Base-by-base conservation (phyloP, 2,888 invertebrate species). In the Drosophila pseudotalamancana region DNA sequence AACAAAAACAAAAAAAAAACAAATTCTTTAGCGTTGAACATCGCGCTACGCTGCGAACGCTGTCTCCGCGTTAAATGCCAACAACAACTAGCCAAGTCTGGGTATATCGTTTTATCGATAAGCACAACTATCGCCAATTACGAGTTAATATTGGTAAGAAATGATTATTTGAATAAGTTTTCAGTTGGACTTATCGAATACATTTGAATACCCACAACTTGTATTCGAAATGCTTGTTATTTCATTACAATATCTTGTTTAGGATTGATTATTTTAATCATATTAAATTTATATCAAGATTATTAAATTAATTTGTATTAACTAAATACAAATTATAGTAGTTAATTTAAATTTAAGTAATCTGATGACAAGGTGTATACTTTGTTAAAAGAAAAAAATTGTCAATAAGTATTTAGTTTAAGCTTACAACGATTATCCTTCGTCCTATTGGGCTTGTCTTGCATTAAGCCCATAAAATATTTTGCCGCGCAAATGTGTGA, bases 1-100 rank as follows among this genome's bases (percentile, higher is more conserved):
- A 64, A 72, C 45, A 51, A 69, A 65, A 64, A 46, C 54, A 46
- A 62, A 67, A 64, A 71, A 60, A 64, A 61, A 64, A 46, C 53
- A 60, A 45, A 53, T 51, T 39, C 43, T 29, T 51, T 39, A 12
- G 72, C 77, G 74, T 62, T 59, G 23, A 72, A 72, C 72, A 72
- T 72, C 62, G 51, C 72, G 67, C 67, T 67, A 57, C 57, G 62
- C 27, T 62, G 35, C 62, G 50, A 72, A 55, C 72, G 72, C 57
- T 59, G 72, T 72, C 62, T 72, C 54, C 57, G 72, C 72, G 57
- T 61, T 43, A 59, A 72, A 62, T 72, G 72, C 72, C 51, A 72
- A 66, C 65, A 70, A 70, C 70, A 71, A 71, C 71, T 65, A 53
- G 29, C 35, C 49, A 42, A 42, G 32, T 32, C 27, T 18, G 11